A percentile compares a stretch with the other conserved stretches of the same genome.
phyloP scores from a whole-genome alignment of 2,113 vertebrate genomes.

The Nycticryphes semicollaris region DNA sequence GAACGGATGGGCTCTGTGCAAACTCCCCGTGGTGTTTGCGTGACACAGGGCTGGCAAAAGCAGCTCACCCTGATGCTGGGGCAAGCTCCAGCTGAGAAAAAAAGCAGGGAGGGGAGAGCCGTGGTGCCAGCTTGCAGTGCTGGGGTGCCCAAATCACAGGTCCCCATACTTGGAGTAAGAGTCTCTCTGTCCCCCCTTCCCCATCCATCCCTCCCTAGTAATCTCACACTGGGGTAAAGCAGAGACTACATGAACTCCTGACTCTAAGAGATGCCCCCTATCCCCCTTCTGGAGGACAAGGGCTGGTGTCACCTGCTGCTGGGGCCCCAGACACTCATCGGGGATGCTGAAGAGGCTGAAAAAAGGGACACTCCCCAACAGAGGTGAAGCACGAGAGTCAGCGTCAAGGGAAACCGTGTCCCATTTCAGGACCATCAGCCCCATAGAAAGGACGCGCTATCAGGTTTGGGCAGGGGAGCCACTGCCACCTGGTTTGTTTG shows the following conservation, averaged over 20 bases:
- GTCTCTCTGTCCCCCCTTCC: neutral
- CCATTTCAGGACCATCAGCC: fast-evolving
- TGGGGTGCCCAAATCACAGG: neutral
- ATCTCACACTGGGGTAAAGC: neutral
- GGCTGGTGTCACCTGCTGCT: neutral
- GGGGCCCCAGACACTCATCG: neutral
- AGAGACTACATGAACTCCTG: fast-evolving
- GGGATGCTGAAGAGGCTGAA: neutral
- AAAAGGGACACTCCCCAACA: neutral
- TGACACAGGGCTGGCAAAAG: neutral
- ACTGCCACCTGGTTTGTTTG: fast-evolving
- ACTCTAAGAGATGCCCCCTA: neutral
- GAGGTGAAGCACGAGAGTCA: fast-evolving
- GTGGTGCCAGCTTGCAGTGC: fast-evolving
- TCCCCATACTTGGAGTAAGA: neutral
- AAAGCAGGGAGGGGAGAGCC: neutral
- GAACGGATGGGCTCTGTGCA: neutral
- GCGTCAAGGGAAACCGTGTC: fast-evolving
- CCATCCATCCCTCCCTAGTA: neutral
- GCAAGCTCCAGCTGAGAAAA: fast-evolving
- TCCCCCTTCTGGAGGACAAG: neutral
- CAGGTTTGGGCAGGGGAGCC: neutral
- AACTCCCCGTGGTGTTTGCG: neutral
- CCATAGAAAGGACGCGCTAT: neutral
- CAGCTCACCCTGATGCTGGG: fast-evolving